Percentiles rank a stretch among this genome's conserved stretches.
Evolutionary conservation across 2,113 vertebrate genomes (phyloP).

Genomic region (Oreochromis tanganicae): DNA sequence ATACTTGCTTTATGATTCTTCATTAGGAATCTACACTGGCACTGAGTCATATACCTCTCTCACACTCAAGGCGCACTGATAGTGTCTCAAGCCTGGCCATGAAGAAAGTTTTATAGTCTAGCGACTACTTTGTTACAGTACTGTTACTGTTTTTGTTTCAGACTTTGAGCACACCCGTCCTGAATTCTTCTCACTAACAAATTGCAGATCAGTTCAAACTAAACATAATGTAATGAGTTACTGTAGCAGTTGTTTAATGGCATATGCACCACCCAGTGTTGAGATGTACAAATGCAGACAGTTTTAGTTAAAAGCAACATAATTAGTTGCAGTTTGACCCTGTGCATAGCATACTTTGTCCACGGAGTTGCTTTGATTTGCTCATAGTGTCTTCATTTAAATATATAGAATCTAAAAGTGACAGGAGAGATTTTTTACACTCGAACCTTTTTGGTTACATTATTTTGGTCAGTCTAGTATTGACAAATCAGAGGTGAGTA

Average conservation of each 20-base stretch:
- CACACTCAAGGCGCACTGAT: not conserved
- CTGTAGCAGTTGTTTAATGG: not conserved
- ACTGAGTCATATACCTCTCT: not conserved
- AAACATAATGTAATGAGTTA: not conserved
- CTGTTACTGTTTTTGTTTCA: not conserved
- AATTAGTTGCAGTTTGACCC: not conserved
- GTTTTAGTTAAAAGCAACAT: not conserved
- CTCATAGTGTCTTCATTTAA: not conserved
- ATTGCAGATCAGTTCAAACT: not conserved
- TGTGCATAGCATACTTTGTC: accelerated
- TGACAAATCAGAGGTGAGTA: not conserved
- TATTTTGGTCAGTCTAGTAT: not conserved
- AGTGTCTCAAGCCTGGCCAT: not conserved
- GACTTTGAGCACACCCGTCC: not conserved
- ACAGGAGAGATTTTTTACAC: not conserved
- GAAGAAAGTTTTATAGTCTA: not conserved
- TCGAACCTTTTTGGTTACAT: not conserved
- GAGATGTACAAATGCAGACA: not conserved
- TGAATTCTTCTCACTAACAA: not conserved
- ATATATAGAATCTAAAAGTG: not conserved
- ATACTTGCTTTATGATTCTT: not conserved
- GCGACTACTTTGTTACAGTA: not conserved
- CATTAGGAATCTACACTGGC: not conserved
- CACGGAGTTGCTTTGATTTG: not conserved
- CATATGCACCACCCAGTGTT: not conserved